Conservation (phyloP, 2,113 vertebrate species). For the Tautogolabrus adspersus region DNA sequence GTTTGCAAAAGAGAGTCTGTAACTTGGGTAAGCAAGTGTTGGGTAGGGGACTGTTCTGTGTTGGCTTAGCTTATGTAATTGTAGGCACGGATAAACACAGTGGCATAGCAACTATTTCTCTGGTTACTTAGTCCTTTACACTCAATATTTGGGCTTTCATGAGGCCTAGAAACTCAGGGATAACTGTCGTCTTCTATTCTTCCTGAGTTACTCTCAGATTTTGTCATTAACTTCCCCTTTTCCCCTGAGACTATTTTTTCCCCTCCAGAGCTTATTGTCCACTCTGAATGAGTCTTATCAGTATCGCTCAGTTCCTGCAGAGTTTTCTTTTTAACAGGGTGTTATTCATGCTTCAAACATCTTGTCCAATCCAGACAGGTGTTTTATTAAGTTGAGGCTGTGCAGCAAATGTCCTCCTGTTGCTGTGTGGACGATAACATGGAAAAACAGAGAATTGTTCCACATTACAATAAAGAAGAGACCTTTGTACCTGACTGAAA, state of each 20-base stretch:
- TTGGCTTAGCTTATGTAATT: neutral
- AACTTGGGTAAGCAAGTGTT: neutral
- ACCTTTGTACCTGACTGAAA: neutral
- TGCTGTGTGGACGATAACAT: neutral
- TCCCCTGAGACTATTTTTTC: too few species aligned
- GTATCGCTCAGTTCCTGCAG: neutral
- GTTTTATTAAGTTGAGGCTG: neutral
- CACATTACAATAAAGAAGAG: neutral
- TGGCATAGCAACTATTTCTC: neutral
- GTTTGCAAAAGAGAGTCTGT: neutral
- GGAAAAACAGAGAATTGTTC: neutral
- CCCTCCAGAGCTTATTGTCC: neutral
- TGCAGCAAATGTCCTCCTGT: neutral
- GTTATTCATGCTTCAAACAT: constrained; percentile 10
- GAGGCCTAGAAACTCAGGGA: neutral
- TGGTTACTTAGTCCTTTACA: neutral
- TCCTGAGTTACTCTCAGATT: neutral
- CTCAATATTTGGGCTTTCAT: neutral
- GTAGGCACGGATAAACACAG: neutral
- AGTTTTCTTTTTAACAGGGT: neutral
- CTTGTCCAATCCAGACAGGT: neutral
- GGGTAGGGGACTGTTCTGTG: neutral
- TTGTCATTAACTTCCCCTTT: neutral
- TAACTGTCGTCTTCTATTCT: neutral
- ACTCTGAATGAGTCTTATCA: neutral